Evolutionary conservation across 2,113 vertebrate species (phyloP), one percentile per base, ranked within the genome.

Genomic region (Balaenoptera acutorostrata): DNA sequence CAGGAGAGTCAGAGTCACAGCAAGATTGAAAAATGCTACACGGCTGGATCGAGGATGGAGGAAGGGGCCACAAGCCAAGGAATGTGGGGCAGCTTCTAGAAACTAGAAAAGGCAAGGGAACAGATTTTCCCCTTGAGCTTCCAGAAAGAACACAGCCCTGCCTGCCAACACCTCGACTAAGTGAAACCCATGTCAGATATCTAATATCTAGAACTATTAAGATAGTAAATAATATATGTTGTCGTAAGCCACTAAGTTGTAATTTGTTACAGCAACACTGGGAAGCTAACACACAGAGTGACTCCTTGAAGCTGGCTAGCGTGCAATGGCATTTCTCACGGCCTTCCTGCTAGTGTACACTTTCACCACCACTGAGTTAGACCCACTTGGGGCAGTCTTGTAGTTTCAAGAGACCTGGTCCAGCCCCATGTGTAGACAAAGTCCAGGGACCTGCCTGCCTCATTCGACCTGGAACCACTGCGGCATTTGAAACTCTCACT

Each of bases 241-340:
- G 12, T 36, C 17, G 3, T 66, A 66, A 77, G 59, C 82, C 21
- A 44, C 81, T 31, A 13, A 8, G 13, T 13, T 23, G 68, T 49
- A 5, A 23, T 33, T 71, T 33, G 23, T 52, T 49, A 44, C 3
- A 69, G 13, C 23, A 55, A n/a, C 27, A 33, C 5, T 1, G 31
- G 66, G 81, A 59, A 75, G 31, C 39, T 7, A 9, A 55, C 3
- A 25, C 18, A 52, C 10, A 3, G 20, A 6, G 27, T 21, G 14
- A 6, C 27, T n/a, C 17, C 68, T 59, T 0, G 5, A 41, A 61
- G 69, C 41, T 82, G 5, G 57, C 21, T 23, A 11, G 29, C 0
- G 0, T 10, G 59, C 23, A 14, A 0, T 27, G 44, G 36, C 41
- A 2, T 20, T 13, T 25, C 29, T 31, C 29, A 0, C 4, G 27